These are phyloP conservation scores for Cricetomys ansorgei DNA, from an alignment of 2,113 vertebrate genomes.

Conservation along the genomic window DNA sequence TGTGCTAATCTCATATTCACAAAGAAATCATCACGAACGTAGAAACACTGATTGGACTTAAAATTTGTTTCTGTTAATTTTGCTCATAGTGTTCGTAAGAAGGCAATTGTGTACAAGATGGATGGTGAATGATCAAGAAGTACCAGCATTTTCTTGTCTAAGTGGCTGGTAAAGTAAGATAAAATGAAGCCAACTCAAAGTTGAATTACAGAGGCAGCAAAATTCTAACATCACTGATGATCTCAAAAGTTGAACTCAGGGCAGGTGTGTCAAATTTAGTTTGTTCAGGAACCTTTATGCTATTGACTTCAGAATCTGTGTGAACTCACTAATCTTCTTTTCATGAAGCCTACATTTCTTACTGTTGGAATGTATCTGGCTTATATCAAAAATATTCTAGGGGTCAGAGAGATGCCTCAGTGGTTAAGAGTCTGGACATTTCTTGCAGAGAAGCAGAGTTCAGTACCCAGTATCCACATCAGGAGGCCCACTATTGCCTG, in stretches of 20 bases:
- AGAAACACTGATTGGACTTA: background rate
- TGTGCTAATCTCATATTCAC: background rate
- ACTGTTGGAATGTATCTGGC: background rate
- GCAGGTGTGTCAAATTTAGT: background rate
- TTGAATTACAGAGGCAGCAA: background rate
- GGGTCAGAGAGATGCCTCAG: background rate
- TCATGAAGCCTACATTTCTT: background rate
- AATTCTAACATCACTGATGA: background rate
- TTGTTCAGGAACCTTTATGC: background rate
- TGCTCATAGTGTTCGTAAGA: background rate
- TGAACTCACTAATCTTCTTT: background rate
- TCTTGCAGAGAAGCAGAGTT: background rate
- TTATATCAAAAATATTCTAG: background rate
- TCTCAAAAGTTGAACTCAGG: background rate
- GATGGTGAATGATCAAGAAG: background rate
- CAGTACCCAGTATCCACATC: no score
- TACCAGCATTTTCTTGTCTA: background rate
- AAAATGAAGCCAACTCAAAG: background rate
- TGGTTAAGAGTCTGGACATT: background rate
- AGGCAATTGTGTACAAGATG: background rate
- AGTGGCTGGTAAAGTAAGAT: background rate
- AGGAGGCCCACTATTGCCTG: background rate
- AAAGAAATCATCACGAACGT: conserved; percentile 1
- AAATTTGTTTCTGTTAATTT: background rate
- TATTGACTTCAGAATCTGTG: background rate